These are phyloP conservation scores for Epistrophe eligans DNA, from an alignment of 2,888 invertebrate genomes.

Conservation along the genomic window DNA sequence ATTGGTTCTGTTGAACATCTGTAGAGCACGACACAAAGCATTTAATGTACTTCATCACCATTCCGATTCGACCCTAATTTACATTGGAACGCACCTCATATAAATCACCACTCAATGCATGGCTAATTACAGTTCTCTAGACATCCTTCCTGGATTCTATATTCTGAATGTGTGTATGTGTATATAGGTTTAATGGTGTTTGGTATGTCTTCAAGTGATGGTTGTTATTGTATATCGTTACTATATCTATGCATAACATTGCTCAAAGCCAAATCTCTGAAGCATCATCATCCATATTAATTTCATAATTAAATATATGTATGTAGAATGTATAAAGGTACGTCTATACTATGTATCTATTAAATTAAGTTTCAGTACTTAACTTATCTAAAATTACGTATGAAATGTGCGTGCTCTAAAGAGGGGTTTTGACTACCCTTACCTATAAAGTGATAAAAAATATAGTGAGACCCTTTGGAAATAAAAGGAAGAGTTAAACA, in stretches of 20 bases:
- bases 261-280: constrained; percentile 63
- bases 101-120: constrained; percentile 75
- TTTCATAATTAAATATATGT: constrained; percentile 72
- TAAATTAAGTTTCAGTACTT: too few relatives aligned
- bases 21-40: constrained; percentile 69
- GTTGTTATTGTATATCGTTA: constrained; percentile 37
- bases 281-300: constrained; percentile 75
- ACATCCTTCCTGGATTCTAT: constrained; percentile 65
- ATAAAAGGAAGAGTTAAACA: too few relatives aligned
- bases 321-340: not conserved
- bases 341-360: too few relatives aligned
- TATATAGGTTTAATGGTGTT: constrained; percentile 4
- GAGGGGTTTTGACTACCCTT: too few relatives aligned
- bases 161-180: not conserved
- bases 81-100: constrained; percentile 66
- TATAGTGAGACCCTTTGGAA: too few relatives aligned
- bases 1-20: constrained; percentile 59
- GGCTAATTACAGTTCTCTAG: constrained; percentile 70
- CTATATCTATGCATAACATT: constrained; percentile 60
- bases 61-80: constrained; percentile 66
- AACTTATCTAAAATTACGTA: too few relatives aligned
- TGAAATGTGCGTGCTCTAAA: too few relatives aligned
- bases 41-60: constrained; percentile 74
- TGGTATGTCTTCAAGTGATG: constrained; percentile 32
- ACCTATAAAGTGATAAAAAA: too few relatives aligned